Base-by-base conservation (phyloP, 2,888 invertebrate species). In the Eudiplozoon nipponicum region DNA sequence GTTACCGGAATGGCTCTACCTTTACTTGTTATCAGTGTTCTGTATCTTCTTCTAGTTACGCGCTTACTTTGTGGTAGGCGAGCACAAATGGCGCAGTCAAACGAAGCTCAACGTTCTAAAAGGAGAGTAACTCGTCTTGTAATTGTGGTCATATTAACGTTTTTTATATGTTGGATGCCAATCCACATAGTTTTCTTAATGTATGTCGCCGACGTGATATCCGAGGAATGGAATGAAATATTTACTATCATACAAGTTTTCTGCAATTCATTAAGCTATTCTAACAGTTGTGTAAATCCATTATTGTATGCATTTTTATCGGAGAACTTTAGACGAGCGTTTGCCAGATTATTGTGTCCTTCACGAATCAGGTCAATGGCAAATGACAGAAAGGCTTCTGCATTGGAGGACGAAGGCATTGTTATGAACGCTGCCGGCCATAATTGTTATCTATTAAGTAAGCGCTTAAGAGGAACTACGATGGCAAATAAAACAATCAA, bases 261-360 rank as follows among this genome's bases (percentile, higher is more conserved):
- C 15, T 49, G 54, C 7, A 59, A 54, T 44, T 53, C 51, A 40
- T 46, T 58, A 44, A 80, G 80, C 15, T 84, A 84, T 61, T 75
- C 72, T 63, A 84, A 80, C 65, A 74, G 74, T 51, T 81, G 81
- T 56, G 72, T 84, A 51, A 81, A 84, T 61, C 81, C 81, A 0
- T 71, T 84, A 48, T 67, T 84, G 36, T 84, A 84, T 61, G 80
- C 80, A 2, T 77, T 81, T 60, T 66, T 81, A 37, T 80, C 78
- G 1, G 80, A 81, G 51, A 78, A 78, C 61, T 81, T 84, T 61
- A 68, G 80, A 49, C 71, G 76, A 53, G 78, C 77, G 18, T 81
- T 81, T 57, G 66, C 52, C 17, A 55, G 54, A 39, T 48, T 62
- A 13, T 46, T 60, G 11, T 40, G 40, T 38, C 22, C 13, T 20